These are phyloP conservation scores for Dilophus febrilis DNA, from an alignment of 2,888 invertebrate species.

Conservation along the genomic window DNA sequence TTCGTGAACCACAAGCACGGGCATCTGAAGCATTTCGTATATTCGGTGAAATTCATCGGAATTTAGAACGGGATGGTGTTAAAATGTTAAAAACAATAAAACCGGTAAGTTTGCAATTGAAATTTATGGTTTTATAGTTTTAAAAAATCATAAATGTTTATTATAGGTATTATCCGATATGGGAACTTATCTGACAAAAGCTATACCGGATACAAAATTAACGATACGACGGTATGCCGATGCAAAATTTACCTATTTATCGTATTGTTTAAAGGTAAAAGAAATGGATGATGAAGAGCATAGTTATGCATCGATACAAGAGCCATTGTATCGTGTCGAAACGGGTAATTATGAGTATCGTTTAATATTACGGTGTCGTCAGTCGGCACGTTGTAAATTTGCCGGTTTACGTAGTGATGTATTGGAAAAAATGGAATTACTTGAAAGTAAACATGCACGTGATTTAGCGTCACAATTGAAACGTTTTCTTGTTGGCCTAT, in stretches of 20 bases:
- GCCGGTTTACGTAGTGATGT: conserved; percentile 78
- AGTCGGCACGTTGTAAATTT: conserved; percentile 77
- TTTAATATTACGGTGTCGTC: conserved; percentile 85
- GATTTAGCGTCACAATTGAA: conserved; percentile 78
- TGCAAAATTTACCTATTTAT: conserved; percentile 96
- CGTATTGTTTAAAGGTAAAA: conserved; percentile 97
- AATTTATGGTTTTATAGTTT: no score
- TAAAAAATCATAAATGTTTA: no score
- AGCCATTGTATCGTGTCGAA: conserved; percentile 92
- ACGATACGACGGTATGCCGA: conserved; percentile 98
- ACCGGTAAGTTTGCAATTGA: conserved; percentile 36
- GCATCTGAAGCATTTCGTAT: conserved; percentile 90
- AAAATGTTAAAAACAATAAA: conserved; percentile 79
- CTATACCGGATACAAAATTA: conserved; percentile 93
- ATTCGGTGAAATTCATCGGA: conserved; percentile 87
- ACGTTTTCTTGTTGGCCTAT: conserved; percentile 68
- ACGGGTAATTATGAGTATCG: conserved; percentile 99
- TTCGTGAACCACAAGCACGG: conserved; percentile 84
- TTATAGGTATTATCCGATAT: conserved; percentile 84
- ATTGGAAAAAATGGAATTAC: conserved; percentile 85
- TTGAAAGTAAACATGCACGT: conserved; percentile 97
- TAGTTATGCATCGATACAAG: conserved; percentile 79
- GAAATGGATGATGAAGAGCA: conserved; percentile 99
- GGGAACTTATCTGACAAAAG: conserved; percentile 92
- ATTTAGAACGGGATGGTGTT: conserved; percentile 79